These are phyloP conservation scores for Erpetoichthys calabaricus DNA, from an alignment of 2,797 vertebrate genomes.

Conservation along the genomic window DNA sequence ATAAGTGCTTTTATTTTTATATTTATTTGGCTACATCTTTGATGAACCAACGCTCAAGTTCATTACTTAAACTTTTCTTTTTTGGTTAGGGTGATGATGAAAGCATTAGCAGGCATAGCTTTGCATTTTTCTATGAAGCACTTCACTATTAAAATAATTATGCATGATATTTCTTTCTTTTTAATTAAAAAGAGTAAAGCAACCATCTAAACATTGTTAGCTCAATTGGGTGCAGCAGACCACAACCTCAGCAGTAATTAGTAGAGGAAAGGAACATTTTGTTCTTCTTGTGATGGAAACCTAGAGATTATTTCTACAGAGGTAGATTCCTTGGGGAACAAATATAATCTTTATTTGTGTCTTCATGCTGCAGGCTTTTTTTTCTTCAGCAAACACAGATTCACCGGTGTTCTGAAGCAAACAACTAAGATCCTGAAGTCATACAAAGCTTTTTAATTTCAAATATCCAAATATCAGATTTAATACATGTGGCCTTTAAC, in stretches of 20 bases:
- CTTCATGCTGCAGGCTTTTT: not conserved
- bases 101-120: too few species aligned
- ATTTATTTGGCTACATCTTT: too few species aligned
- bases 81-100: too few species aligned
- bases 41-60: too few species aligned
- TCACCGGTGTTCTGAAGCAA: slow-evolving; percentile 11
- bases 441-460: slow-evolving; percentile 6
- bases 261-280: not conserved
- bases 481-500: too few species aligned
- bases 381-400: not conserved
- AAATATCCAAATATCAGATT: too few species aligned
- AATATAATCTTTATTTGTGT: not conserved
- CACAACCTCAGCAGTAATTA: slow-evolving; percentile 3
- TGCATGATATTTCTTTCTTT: not conserved
- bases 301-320: not conserved
- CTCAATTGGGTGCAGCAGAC: not conserved
- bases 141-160: not conserved
- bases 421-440: slow-evolving; percentile 18
- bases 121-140: not conserved
- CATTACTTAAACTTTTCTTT: too few species aligned
- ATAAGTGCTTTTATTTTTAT: too few species aligned
- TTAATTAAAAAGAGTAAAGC: not conserved
- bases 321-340: not conserved
- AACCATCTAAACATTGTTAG: not conserved
- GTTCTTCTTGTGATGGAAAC: slow-evolving; percentile 1